Evolutionary conservation across 2,888 invertebrate genomes (phyloP).

Genomic region (Nymphalis polychloros): DNA sequence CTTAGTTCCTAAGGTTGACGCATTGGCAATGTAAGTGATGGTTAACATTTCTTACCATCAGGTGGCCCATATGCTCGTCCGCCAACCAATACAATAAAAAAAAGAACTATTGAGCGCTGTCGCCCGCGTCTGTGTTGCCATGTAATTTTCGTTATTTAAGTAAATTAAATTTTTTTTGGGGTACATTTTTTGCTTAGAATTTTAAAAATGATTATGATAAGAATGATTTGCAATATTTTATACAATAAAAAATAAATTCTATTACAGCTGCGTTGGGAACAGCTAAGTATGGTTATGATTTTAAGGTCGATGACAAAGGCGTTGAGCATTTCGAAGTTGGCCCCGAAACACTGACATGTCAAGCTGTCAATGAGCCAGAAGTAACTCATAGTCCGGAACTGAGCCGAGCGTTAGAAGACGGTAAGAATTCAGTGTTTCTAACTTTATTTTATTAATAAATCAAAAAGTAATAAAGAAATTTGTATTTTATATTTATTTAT

Average conservation of each 20-base stretch:
- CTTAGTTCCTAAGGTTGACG: too few relatives aligned
- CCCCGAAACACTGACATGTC: conserved; percentile 61
- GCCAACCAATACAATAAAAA: too few relatives aligned
- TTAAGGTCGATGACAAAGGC: conserved; percentile 51
- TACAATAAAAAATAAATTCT: not conserved
- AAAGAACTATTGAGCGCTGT: too few relatives aligned
- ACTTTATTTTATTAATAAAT: not conserved
- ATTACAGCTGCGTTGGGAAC: conserved; percentile 54
- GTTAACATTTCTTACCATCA: too few relatives aligned
- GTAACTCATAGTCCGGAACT: conserved; percentile 48
- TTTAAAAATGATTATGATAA: too few relatives aligned
- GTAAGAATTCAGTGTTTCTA: conserved; percentile 40
- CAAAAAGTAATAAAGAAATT: not conserved
- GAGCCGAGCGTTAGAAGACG: conserved; percentile 45
- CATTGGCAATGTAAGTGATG: too few relatives aligned
- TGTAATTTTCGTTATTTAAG: too few relatives aligned
- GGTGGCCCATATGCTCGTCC: too few relatives aligned
- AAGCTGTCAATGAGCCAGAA: conserved; percentile 50
- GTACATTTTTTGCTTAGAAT: too few relatives aligned
- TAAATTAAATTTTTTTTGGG: too few relatives aligned
- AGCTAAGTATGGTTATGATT: conserved; percentile 57
- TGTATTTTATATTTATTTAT: not conserved
- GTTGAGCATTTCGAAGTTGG: conserved; percentile 62
- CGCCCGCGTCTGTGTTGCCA: too few relatives aligned
- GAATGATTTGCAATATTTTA: not conserved